A percentile compares a stretch with the other conserved stretches of the same genome.
Conservation (phyloP, 2,113 vertebrate species). For the Brienomyrus brachyistius region DNA sequence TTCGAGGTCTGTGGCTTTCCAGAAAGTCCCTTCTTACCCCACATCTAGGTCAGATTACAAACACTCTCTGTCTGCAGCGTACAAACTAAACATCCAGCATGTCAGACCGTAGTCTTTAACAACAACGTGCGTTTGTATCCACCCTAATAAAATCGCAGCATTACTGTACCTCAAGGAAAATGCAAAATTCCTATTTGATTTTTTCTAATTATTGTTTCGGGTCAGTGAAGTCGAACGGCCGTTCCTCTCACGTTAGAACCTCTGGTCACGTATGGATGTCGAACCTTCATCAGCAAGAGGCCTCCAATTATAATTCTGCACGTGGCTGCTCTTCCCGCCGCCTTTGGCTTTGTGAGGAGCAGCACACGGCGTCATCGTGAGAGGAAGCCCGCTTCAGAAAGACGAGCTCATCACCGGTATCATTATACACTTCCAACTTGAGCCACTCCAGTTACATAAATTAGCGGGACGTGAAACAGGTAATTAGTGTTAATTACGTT, state of each 20-base stretch:
- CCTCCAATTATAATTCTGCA: not conserved
- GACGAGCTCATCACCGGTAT: not conserved
- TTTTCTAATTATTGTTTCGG: not conserved
- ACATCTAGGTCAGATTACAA: not conserved
- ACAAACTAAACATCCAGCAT: not conserved
- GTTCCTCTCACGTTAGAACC: not conserved
- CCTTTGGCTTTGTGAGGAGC: not conserved
- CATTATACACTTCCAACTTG: not conserved
- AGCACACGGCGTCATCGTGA: not conserved
- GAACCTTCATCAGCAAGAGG: not conserved
- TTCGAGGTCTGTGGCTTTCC: not conserved
- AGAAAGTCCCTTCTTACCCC: not conserved
- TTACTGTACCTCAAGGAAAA: not conserved
- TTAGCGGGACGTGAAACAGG: constrained; percentile 30
- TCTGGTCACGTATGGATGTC: not conserved
- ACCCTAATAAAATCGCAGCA: not conserved
- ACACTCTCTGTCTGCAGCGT: not conserved
- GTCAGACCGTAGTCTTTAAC: not conserved
- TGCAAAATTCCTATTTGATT: not conserved
- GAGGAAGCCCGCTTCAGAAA: not conserved
- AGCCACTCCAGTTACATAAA: constrained; percentile 15
- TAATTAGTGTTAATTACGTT: constrained; percentile 40
- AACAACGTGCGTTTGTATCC: not conserved
- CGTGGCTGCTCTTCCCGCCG: not conserved
- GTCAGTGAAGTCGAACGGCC: not conserved